Percentiles rank a stretch among this genome's conserved stretches.
Evolutionary conservation across 2,888 invertebrate genomes (phyloP).

Genomic region (Netelia inedita): DNA sequence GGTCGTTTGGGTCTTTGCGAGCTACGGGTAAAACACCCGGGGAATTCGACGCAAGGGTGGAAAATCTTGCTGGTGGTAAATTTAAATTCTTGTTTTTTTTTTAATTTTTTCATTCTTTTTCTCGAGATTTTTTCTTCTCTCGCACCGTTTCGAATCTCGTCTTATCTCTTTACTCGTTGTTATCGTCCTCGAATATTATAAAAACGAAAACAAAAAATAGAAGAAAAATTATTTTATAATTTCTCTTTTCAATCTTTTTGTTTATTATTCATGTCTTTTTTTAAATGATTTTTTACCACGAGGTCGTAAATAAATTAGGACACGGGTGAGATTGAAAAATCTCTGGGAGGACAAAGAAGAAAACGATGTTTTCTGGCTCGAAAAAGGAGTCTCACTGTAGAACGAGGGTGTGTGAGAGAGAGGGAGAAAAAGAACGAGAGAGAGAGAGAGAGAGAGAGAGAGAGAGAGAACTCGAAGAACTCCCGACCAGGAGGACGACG

Average conservation of each 20-base stretch:
- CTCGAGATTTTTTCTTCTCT: neutral
- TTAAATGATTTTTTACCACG: neutral
- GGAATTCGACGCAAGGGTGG: conserved; percentile 4
- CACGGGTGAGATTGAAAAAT: neutral
- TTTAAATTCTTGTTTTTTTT: conserved; percentile 13
- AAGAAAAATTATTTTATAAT: neutral
- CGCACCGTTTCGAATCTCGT: neutral
- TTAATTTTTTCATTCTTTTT: too few species aligned
- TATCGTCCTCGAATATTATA: too few species aligned
- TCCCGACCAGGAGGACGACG: conserved; percentile 42
- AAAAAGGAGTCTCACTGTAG: neutral
- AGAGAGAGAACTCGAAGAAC: conserved; percentile 25
- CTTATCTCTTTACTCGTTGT: neutral
- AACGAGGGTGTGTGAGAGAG: neutral
- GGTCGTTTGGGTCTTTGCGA: too few species aligned
- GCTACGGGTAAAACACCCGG: neutral
- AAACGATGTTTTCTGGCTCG: conserved; percentile 28
- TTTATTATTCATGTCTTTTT: conserved; percentile 37
- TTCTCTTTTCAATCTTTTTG: conserved; percentile 3
- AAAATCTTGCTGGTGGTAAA: conserved; percentile 19
- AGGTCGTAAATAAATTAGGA: conserved; percentile 67
- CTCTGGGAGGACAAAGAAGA: conserved; percentile 30
- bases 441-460: neutral
- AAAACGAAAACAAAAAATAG: neutral
- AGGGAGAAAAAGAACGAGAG: neutral